Percentiles rank a stretch among this genome's conserved stretches.
Conservation (phyloP, 1,140 invertebrate genomes). For the Riptortus pedestris region DNA sequence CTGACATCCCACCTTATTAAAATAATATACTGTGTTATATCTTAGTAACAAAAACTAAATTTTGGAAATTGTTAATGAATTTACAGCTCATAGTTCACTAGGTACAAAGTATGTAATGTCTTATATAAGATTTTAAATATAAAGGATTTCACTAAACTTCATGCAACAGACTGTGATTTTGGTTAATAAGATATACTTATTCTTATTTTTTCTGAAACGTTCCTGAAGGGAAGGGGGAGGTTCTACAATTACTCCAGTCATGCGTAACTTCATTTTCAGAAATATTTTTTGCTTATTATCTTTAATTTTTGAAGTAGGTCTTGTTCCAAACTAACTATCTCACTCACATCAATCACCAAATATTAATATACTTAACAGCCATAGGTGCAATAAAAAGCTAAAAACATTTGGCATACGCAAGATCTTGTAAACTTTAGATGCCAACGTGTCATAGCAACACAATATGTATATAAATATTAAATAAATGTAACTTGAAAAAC, state of each 20-base stretch:
- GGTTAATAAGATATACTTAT: too few relatives aligned
- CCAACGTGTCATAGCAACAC: constrained; percentile 17
- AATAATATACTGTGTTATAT: neutral
- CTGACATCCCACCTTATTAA: constrained; percentile 21
- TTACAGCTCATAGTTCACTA: constrained; percentile 3
- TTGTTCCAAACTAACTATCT: constrained; percentile 15
- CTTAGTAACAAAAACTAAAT: neutral
- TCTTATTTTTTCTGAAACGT: neutral
- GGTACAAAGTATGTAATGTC: neutral
- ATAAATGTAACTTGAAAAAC: constrained; percentile 10
- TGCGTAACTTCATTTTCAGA: neutral
- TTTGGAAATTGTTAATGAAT: constrained; percentile 9
- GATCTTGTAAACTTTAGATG: constrained; percentile 15
- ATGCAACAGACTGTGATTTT: too few relatives aligned
- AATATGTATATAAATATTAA: constrained; percentile 9
- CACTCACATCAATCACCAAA: constrained; percentile 26
- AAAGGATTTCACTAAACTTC: too few relatives aligned
- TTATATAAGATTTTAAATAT: too few relatives aligned
- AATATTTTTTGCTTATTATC: neutral
- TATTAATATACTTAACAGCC: constrained; percentile 18
- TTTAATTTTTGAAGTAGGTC: constrained; percentile 9
- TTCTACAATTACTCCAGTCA: constrained; percentile 16
- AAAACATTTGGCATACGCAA: constrained; percentile 24
- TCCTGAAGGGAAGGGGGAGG: neutral
- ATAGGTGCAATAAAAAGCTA: constrained; percentile 24